Evolutionary conservation across 2,888 invertebrate species (phyloP).

Genomic region (Melipona bicolor): DNA sequence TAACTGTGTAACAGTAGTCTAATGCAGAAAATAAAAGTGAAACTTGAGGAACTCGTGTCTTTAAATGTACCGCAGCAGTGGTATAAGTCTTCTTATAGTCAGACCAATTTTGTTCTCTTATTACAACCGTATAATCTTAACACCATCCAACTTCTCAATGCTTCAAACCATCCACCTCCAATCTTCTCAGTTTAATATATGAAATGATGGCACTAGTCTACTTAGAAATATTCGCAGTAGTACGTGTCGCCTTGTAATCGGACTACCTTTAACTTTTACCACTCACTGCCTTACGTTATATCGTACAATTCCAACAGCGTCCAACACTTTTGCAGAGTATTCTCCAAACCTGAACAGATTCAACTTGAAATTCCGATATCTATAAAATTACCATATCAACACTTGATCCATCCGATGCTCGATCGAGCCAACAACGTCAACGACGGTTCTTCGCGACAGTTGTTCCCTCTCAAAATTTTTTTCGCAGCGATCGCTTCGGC

Average conservation of each 20-base stretch:
- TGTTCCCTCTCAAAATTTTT: not conserved
- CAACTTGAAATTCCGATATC: not conserved
- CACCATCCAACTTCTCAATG: too few relatives aligned
- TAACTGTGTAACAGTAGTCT: not conserved
- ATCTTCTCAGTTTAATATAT: too few relatives aligned
- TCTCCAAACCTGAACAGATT: not conserved
- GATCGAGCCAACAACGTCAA: not conserved
- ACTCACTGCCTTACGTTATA: not conserved
- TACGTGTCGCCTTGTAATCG: not conserved
- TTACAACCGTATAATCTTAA: too few relatives aligned
- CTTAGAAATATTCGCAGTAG: not conserved
- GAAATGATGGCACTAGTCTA: too few relatives aligned
- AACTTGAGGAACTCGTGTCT: not conserved
- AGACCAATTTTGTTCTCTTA: too few relatives aligned
- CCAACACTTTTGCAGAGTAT: not conserved
- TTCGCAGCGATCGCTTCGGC: not conserved
- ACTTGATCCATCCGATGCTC: not conserved
- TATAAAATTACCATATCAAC: not conserved
- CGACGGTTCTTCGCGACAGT: too few relatives aligned
- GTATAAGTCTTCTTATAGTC: too few relatives aligned
- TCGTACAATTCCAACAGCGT: not conserved
- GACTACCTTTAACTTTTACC: not conserved
- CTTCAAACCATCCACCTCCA: too few relatives aligned
- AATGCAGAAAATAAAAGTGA: not conserved
- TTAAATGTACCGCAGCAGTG: not conserved